Conservation (phyloP, 2,113 vertebrate species). For the Anser cygnoides region DNA sequence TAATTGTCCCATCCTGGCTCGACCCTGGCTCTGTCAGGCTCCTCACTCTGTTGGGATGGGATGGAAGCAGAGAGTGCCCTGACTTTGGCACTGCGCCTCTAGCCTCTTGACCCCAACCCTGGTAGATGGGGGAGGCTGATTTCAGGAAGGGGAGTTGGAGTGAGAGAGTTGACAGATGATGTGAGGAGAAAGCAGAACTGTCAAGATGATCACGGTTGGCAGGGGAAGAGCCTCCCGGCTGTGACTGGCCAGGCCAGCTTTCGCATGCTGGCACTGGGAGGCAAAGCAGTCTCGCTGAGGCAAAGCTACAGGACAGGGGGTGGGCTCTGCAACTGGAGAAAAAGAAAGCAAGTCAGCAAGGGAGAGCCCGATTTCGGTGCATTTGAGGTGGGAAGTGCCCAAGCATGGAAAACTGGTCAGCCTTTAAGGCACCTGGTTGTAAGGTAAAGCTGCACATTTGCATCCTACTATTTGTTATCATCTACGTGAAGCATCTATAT, state of each 20-base stretch:
- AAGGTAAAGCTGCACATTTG: not conserved
- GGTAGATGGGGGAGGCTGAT: not conserved
- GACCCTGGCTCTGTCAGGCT: not conserved
- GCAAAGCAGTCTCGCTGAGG: not conserved
- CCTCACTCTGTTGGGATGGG: not conserved
- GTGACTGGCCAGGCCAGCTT: constrained; percentile 28
- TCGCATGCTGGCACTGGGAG: constrained; percentile 5
- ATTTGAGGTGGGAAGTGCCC: not conserved
- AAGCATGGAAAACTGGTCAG: not conserved
- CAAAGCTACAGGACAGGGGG: not conserved
- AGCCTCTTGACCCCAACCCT: not conserved
- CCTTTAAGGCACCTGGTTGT: not conserved
- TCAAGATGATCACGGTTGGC: constrained; percentile 34
- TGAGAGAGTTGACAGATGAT: constrained; percentile 29
- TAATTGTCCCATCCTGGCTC: not conserved
- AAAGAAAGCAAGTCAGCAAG: not conserved
- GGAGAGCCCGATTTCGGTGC: not conserved
- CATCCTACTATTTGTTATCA: not conserved
- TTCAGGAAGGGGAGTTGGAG: not conserved
- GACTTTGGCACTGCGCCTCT: not conserved
- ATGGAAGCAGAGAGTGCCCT: not conserved
- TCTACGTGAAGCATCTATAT: not conserved
- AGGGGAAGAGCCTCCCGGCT: constrained; percentile 20
- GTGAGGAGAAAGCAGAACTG: constrained; percentile 59
- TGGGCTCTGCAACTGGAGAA: not conserved